Evolutionary conservation across 37 sponge, comb jelly and placozoan genomes (phyloP), one percentile per base, ranked within the genome.

Genomic region (Ianthella basta): DNA sequence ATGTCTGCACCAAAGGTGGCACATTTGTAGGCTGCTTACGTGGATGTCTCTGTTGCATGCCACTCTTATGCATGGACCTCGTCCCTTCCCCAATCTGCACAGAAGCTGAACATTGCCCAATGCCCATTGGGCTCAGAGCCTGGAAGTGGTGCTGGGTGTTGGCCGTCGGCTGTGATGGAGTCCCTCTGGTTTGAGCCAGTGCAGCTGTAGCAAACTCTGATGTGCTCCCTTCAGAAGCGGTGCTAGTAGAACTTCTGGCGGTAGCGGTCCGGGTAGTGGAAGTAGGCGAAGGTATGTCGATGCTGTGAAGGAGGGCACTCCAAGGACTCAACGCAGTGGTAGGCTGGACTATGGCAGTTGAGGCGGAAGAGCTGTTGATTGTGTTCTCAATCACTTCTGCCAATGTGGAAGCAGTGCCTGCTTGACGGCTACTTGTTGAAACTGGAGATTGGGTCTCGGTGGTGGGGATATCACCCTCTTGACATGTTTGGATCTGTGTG

Each of bases 341-440:
- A 44, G 64, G 64, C 29, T 61, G 64, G 24, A 6, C 14, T 5
- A 4, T 61, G 24, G 29, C 64, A 29, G 10, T 12, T 12, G 14
- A 29, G 14, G 64, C 4, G 14, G 64, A 27, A 61, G 33, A 36
- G 15, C 53, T 75, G 2, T 34, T 18, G n/a, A 70, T 70, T 1
- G 78, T 50, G 40, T 12, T 75, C 78, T 75, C 78, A 16, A 75
- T 50, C 44, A 75, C 15, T 15, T 41, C 54, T 39, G 78, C 78
- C 21, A 75, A 24, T 4, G 53, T 75, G 21, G 54, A 13, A 24
- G 21, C 8, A 12, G 37, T 35, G 34, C 70, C 34, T 33, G 34
- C 70, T 69, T 69, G 35, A 18, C 23, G 44, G 23, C 44, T 75
- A 13, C 54, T 50, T 75, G 54, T 41, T 2, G 44, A 10, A 18